Conservation (phyloP, 2,888 invertebrate species). For the Nephrotoma guestfalica region DNA sequence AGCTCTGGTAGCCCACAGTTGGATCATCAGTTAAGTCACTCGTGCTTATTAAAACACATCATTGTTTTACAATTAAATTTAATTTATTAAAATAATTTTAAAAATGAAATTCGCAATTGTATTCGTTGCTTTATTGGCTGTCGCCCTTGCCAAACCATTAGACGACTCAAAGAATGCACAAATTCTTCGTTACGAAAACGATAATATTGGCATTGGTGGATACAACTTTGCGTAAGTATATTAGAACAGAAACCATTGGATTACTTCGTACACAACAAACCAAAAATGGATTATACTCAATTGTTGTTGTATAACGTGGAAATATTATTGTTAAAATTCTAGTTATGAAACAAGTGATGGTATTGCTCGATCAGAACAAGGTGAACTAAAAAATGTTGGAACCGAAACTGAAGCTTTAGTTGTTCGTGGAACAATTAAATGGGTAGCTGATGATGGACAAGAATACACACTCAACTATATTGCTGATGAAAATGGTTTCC, state of each 20-base stretch:
- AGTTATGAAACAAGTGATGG: slow-evolving; percentile 53
- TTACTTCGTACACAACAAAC: background rate
- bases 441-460: slow-evolving; percentile 44
- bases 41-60: background rate
- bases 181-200: slow-evolving; percentile 40
- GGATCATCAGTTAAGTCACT: background rate
- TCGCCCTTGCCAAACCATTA: slow-evolving; percentile 24
- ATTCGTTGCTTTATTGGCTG: slow-evolving; percentile 30
- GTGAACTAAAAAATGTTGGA: slow-evolving; percentile 43
- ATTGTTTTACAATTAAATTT: background rate
- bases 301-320: background rate
- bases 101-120: slow-evolving; percentile 25
- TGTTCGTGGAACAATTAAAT: slow-evolving; percentile 45
- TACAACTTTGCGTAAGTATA: slow-evolving; percentile 46
- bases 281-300: background rate
- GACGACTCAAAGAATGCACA: slow-evolving; percentile 35
- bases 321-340: slow-evolving; percentile 13
- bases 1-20: background rate
- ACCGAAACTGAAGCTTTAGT: slow-evolving; percentile 46
- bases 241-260: background rate
- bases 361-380: slow-evolving; percentile 44
- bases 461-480: slow-evolving; percentile 37
- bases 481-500: slow-evolving; percentile 33
- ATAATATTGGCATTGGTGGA: slow-evolving; percentile 40
- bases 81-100: slow-evolving; percentile 4